Evolutionary conservation across 2,797 vertebrate genomes (phyloP).

Genomic region (Hyperoplus lanceolatus): DNA sequence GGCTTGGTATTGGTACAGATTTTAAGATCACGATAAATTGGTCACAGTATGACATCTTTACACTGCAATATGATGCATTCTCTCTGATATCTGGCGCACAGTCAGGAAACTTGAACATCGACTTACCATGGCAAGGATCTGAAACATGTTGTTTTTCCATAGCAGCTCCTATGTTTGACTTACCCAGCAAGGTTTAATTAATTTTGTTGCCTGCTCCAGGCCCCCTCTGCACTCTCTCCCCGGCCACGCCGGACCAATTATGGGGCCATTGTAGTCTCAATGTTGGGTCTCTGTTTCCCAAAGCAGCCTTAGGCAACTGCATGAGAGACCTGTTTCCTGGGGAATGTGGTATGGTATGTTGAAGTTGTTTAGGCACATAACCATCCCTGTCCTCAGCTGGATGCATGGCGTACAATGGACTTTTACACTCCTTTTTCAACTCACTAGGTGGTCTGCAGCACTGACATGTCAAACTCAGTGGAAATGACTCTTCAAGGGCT

Average conservation of each 20-base stretch:
- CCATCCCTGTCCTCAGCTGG: slow-evolving; percentile 46
- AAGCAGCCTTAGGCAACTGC: slow-evolving; percentile 28
- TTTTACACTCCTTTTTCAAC: slow-evolving; percentile 68
- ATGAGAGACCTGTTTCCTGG: slow-evolving; percentile 30
- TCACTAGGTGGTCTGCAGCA: slow-evolving; percentile 57
- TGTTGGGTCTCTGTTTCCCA: slow-evolving; percentile 39
- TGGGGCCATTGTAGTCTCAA: slow-evolving; percentile 13
- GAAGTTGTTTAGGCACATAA: slow-evolving; percentile 32
- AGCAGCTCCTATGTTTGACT: slow-evolving; percentile 39
- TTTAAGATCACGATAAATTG: no score
- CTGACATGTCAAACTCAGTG: slow-evolving; percentile 66
- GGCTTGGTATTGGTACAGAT: no score
- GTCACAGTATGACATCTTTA: no score
- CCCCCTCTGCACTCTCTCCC: slow-evolving; percentile 7
- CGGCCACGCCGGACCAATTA: slow-evolving; percentile 12
- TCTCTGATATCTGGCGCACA: slow-evolving; percentile 26
- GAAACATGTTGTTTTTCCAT: slow-evolving; percentile 31
- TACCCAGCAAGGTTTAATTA: slow-evolving; percentile 41
- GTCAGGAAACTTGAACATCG: slow-evolving; percentile 8
- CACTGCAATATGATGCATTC: neutral
- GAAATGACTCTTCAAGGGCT: slow-evolving; percentile 73
- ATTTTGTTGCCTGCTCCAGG: slow-evolving; percentile 26
- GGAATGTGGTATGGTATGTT: slow-evolving; percentile 25
- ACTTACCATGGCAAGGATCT: slow-evolving; percentile 39
- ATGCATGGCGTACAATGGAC: slow-evolving; percentile 41